Evolutionary conservation across 2,797 vertebrate species (phyloP), one percentile per base, ranked within the genome.

Genomic region (Lacerta viridis): DNA sequence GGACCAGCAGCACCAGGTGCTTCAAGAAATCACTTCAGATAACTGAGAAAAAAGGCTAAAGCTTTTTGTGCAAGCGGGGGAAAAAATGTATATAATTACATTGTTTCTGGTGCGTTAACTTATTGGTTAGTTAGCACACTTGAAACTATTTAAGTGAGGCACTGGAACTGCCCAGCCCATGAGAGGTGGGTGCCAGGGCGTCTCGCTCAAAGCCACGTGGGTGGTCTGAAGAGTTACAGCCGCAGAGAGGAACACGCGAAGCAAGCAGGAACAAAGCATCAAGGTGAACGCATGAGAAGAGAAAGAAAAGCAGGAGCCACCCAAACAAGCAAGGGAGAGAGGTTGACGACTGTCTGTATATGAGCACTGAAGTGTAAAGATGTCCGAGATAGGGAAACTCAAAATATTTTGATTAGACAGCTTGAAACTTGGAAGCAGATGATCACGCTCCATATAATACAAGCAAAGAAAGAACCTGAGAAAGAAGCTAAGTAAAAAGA

Each of bases 141-240:
- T 89, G 83, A 95, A 95, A 95, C 82, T 89, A 83, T 93, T 93
- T 95, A 88, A 91, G 92, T 93, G 93, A 95, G 94, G 78, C 33
- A 80, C 69, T 2, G 66, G 66, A 66, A 81, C 87, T 9, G 25
- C 2, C 71, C 5, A 76, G 89, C 84, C 64, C 90, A 89, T 87
- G 87, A 83, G 41, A 4, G 75, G 84, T 71, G 18, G 59, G 36
- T 86, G 76, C 29, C 92, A 92, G 86, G n/a, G 29, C 83, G 68
- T 91, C 94, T 89, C 68, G 23, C 72, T 93, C 43, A 80, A 25
- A 92, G 71, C 89, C 92, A 41, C 72, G 17, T 96, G 95, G 94
- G 96, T 96, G 96, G 96, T 96, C 96, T 94, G 66, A 87, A 88
- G 85, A 88, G 10, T 79, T 88, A 64, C 78, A 93, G 88, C 91